A percentile compares a stretch with the other conserved stretches of the same genome.
These are phyloP conservation scores for Champsocephalus gunnari DNA, from an alignment of 2,797 vertebrate species.

Conservation along the genomic window DNA sequence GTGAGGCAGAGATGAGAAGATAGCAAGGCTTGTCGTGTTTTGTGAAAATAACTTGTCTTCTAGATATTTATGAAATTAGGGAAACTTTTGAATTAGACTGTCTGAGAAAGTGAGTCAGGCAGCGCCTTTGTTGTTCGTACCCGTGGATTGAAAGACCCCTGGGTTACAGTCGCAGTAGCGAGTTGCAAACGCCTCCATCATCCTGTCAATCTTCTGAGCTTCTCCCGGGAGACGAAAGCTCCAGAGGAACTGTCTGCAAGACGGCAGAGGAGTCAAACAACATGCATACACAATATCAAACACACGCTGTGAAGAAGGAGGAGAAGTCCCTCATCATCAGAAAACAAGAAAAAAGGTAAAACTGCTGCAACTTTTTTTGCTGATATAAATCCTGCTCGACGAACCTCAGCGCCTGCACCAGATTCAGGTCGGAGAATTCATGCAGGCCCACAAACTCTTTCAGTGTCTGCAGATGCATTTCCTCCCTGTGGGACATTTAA, in stretches of 20 bases:
- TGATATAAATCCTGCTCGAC: conserved; percentile 28
- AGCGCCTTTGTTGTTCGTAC: conserved; percentile 66
- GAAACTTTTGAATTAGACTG: conserved; percentile 29
- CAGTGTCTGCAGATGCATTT: conserved; percentile 88
- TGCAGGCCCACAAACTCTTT: conserved; percentile 94
- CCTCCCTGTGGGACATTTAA: conserved; percentile 78
- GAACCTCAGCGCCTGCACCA: conserved; percentile 94
- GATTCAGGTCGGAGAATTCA: conserved; percentile 93
- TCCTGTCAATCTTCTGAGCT: conserved; percentile 96
- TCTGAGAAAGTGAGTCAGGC: neutral
- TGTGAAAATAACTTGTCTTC: neutral
- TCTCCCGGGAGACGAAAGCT: conserved; percentile 96
- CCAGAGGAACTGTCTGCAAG: conserved; percentile 93
- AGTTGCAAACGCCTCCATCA: conserved; percentile 95
- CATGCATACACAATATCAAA: neutral
- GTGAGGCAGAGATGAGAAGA: neutral
- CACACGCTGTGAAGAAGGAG: neutral
- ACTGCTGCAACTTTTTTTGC: neutral
- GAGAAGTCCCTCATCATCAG: neutral
- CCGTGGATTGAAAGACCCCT: conserved; percentile 92
- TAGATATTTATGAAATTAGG: conserved; percentile 8
- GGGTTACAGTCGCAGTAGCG: conserved; percentile 94
- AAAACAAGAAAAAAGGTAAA: conserved; percentile 3
- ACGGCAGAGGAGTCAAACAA: neutral
- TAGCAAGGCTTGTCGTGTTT: neutral